Evolutionary conservation across 2,113 vertebrate species (phyloP).

Genomic region (Corythornis madagascariensis): DNA sequence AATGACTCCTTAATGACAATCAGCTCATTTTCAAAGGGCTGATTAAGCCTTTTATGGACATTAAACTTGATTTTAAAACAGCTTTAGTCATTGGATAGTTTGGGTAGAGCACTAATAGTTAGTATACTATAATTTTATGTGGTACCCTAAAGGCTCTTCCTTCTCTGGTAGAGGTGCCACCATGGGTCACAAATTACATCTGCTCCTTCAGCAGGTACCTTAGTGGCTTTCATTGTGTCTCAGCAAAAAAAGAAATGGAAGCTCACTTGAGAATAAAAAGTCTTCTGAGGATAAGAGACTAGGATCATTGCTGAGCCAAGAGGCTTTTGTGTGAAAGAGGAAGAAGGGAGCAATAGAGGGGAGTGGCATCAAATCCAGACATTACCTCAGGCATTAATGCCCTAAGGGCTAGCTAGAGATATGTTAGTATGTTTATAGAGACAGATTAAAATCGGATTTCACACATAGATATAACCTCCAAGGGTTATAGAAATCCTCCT

Average conservation of each 20-base stretch:
- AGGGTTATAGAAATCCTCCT: slow-evolving; percentile 15
- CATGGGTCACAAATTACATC: not conserved
- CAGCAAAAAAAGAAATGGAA: not conserved
- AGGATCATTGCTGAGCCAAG: not conserved
- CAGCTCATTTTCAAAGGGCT: not conserved
- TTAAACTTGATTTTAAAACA: not conserved
- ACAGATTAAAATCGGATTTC: slow-evolving; percentile 36
- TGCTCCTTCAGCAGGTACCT: not conserved
- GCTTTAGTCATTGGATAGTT: not conserved
- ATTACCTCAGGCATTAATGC: slow-evolving; percentile 56
- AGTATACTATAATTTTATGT: not conserved
- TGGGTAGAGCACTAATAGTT: not conserved
- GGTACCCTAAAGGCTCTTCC: not conserved
- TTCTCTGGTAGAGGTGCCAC: not conserved
- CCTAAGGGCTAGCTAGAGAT: not conserved
- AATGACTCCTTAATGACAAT: not conserved
- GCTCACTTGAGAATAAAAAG: not conserved
- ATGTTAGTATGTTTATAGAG: slow-evolving; percentile 34
- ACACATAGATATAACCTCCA: not conserved
- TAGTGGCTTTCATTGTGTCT: fast-evolving
- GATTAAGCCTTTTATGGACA: not conserved
- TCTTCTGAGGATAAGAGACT: not conserved
- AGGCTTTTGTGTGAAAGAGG: slow-evolving; percentile 8
- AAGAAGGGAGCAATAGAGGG: slow-evolving; percentile 14
- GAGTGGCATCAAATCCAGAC: slow-evolving; percentile 39